Base-by-base conservation (phyloP, 1,140 invertebrate genomes). In the Rhyzopertha dominica region DNA sequence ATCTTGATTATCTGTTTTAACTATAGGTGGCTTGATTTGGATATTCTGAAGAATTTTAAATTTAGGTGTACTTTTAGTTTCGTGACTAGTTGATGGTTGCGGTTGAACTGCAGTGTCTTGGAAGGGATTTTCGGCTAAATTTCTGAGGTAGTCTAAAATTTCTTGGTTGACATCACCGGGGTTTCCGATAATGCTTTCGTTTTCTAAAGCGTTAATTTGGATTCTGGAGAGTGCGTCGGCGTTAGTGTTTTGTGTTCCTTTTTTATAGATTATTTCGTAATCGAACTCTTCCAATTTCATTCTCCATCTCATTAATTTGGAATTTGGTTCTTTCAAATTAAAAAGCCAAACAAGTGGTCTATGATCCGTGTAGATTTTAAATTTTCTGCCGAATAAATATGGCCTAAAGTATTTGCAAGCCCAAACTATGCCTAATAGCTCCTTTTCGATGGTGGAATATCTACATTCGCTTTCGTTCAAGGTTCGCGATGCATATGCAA, bases 141-240 rank as follows among this genome's bases (percentile, higher is more conserved):
- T n/a, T n/a, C n/a, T n/a, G n/a, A n/a, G n/a, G n/a, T n/a, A n/a
- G n/a, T n/a, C n/a, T n/a, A n/a, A n/a, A n/a, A n/a, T n/a, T n/a
- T n/a, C n/a, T n/a, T n/a, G n/a, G n/a, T n/a, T n/a, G n/a, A n/a
- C n/a, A n/a, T n/a, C n/a, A n/a, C n/a, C n/a, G n/a, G n/a, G n/a
- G n/a, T n/a, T n/a, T 25, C n/a, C 16, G n/a, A 12, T 5, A 14
- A 12, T 20, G 13, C 25, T n/a, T 2, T n/a, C 20, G n/a, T 17
- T 5, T 42, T 30, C 28, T 2, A 5, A 17, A 2, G 28, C 1
- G 16, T 35, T n/a, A 18, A 40, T 40, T 28, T 40, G 12, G 3
- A 36, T 36, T 40, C 64, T 26, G 8, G 55, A 63, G 14, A 65
- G 28, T 3, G 61, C 51, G 36, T 67, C 64, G 1, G 57, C 59